Percentiles rank a stretch among this genome's conserved stretches.
phyloP scores from a whole-genome alignment of 2,888 invertebrate genomes.

The Erebia aethiops region DNA sequence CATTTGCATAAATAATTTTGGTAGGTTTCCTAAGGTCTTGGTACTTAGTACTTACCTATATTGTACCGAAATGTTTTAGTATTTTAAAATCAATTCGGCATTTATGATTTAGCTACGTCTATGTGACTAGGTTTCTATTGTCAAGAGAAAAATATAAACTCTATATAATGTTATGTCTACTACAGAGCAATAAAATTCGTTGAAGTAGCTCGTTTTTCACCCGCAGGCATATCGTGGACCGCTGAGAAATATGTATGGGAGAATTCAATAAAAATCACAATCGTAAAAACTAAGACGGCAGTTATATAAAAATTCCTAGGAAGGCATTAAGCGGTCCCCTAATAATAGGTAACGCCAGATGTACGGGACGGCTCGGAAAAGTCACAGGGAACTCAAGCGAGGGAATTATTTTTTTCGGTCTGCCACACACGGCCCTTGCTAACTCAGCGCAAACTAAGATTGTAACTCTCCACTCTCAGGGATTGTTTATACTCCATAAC shows the following conservation, averaged over 20 bases:
- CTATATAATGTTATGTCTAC: slow-evolving; percentile 56
- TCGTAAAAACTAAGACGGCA: slow-evolving; percentile 79
- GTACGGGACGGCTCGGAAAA: slow-evolving; percentile 81
- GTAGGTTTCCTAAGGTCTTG: not conserved
- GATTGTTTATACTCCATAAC: slow-evolving; percentile 45
- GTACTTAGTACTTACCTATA: not conserved
- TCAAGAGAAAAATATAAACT: slow-evolving; percentile 54
- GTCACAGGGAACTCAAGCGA: slow-evolving; percentile 80
- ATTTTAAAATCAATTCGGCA: not conserved
- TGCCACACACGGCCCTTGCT: slow-evolving; percentile 80
- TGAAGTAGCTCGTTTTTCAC: slow-evolving; percentile 76
- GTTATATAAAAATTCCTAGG: slow-evolving; percentile 81
- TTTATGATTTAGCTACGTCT: not conserved
- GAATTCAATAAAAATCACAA: slow-evolving; percentile 81
- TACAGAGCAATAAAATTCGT: slow-evolving; percentile 73
- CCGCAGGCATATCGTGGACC: slow-evolving; percentile 63
- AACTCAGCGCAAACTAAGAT: slow-evolving; percentile 74
- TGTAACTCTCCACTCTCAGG: slow-evolving; percentile 66
- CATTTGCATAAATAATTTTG: slow-evolving; percentile 27
- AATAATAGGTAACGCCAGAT: slow-evolving; percentile 82
- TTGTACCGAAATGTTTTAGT: not conserved
- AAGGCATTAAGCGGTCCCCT: slow-evolving; percentile 80
- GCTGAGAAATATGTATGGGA: slow-evolving; percentile 57
- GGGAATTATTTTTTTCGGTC: slow-evolving; percentile 82
- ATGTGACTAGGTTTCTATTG: slow-evolving; percentile 37